Evolutionary conservation across 30 jellyfish, hydroid and myxozoan species (phyloP).

Genomic region (Calvadosia cruxmelitensis): DNA sequence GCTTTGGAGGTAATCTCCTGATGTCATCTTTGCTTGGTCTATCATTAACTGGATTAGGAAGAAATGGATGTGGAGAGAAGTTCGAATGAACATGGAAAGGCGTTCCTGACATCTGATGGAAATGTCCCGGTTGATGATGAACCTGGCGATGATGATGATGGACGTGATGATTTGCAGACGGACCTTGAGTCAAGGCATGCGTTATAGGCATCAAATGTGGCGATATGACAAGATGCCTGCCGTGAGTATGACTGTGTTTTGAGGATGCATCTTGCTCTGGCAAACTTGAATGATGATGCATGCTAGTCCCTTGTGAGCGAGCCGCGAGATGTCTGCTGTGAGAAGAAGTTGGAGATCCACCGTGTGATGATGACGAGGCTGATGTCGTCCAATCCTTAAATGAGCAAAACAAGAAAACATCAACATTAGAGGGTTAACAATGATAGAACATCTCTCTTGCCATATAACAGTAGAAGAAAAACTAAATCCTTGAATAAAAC

Average conservation of each 20-base stretch:
- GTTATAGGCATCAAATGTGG: conserved; percentile 28
- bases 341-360: conserved; percentile 38
- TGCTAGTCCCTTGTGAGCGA: conserved; percentile 16
- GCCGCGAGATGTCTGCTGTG: conserved; percentile 24
- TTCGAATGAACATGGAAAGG: conserved; percentile 47
- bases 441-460: conserved; percentile 1
- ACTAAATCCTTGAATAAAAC: too few relatives aligned
- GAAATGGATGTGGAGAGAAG: conserved; percentile 19
- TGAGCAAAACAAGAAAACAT: too few relatives aligned
- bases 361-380: too few relatives aligned
- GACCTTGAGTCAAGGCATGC: conserved; percentile 29
- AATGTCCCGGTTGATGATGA: conserved; percentile 67
- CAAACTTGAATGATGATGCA: conserved; percentile 21
- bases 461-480: too few relatives aligned
- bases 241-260: conserved; percentile 21
- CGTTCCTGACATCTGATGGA: conserved; percentile 38
- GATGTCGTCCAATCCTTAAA: too few relatives aligned
- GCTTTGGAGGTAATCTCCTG: conserved; percentile 33
- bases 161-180: conserved; percentile 19
- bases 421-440: too few relatives aligned
- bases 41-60: conserved; percentile 5
- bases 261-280: conserved; percentile 32
- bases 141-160: conserved; percentile 53
- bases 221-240: conserved; percentile 29
- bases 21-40: conserved; percentile 29